A percentile compares a stretch with the other conserved stretches of the same genome.
phyloP scores from a whole-genome alignment of 2,888 invertebrate species.

The Idaea straminata region DNA sequence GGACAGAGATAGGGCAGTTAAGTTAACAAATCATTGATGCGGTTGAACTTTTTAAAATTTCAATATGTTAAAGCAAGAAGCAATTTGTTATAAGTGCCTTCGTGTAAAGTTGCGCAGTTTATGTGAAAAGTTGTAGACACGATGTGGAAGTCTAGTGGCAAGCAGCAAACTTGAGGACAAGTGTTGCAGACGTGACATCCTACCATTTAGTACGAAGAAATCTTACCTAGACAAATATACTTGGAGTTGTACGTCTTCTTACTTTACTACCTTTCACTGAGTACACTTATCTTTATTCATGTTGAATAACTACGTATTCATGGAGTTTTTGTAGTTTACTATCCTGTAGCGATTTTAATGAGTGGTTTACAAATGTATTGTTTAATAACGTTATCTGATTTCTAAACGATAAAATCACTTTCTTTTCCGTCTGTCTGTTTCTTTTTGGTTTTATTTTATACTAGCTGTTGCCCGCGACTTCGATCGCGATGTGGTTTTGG shows the following conservation, averaged over 20 bases:
- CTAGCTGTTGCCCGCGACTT: too few relatives aligned
- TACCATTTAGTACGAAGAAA: conserved; percentile 47
- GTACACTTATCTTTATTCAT: conserved; percentile 30
- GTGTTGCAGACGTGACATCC: conserved; percentile 69
- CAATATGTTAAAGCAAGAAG: conserved; percentile 62
- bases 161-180: conserved; percentile 63
- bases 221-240: conserved; percentile 48
- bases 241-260: conserved; percentile 30
- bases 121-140: conserved; percentile 72
- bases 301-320: conserved; percentile 33
- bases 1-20: conserved; percentile 7
- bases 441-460: too few relatives aligned
- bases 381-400: too few relatives aligned
- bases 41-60: conserved; percentile 42
- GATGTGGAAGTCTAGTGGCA: conserved; percentile 48
- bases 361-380: conserved; percentile 16
- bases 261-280: conserved; percentile 25
- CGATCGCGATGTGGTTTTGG: too few relatives aligned
- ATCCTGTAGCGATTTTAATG: conserved; percentile 15
- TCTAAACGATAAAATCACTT: too few relatives aligned
- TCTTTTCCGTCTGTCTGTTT: too few relatives aligned
- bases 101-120: conserved; percentile 69
- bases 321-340: conserved; percentile 24
- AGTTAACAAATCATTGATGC: conserved; percentile 16
- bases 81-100: conserved; percentile 61